Evolutionary conservation across 2,797 vertebrate genomes (phyloP), one percentile per base, ranked within the genome.

Genomic region (Prunella strophiata): DNA sequence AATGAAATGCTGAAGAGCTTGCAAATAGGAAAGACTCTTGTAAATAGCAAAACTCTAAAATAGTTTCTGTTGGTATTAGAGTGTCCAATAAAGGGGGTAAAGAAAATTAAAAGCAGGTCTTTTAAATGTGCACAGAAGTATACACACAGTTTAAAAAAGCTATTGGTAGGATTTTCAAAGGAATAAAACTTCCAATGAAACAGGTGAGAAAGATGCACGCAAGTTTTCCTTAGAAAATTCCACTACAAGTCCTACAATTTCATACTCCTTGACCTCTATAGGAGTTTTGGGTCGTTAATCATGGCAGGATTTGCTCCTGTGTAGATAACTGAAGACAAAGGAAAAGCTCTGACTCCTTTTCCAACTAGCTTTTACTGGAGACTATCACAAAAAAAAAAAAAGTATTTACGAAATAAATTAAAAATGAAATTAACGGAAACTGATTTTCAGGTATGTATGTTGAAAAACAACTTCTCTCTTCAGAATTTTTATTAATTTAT

Each of bases 1-100:
- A 97, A 97, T 97, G 88, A 96, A 94, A 95, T 88, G 79, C 68
- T 72, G 62, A 70, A 54, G 29, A 73, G 75, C 63, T 74, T 47
- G 36, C 58, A 90, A 77, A 63, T 30, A 7, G 29, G 50, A 70
- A 61, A 94, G 61, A 82, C 10, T 66, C 34, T 13, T 76, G 42
- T 45, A 91, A 88, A 38, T 7, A 72, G 38, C 52, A 79, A 82
- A 82, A 91, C 26, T 78, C 34, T 47, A 34, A 86, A 77, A 65
- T n/a, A 14, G 43, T 65, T 91, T 93, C 10, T 93, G 20, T 51
- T 25, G 20, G 20, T 47, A 45, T 67, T 38, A 73, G 17, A 80
- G 25, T 3, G 2, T 8, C 45, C 38, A 38, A 10, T 11, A 76
- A 34, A 13, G 5, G 4, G 25, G 4, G 40, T 14, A 75, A 82